A percentile compares a stretch with the other conserved stretches of the same genome.
Conservation (phyloP, 2,113 vertebrate genomes). For the Lagenorhynchus albirostris region DNA sequence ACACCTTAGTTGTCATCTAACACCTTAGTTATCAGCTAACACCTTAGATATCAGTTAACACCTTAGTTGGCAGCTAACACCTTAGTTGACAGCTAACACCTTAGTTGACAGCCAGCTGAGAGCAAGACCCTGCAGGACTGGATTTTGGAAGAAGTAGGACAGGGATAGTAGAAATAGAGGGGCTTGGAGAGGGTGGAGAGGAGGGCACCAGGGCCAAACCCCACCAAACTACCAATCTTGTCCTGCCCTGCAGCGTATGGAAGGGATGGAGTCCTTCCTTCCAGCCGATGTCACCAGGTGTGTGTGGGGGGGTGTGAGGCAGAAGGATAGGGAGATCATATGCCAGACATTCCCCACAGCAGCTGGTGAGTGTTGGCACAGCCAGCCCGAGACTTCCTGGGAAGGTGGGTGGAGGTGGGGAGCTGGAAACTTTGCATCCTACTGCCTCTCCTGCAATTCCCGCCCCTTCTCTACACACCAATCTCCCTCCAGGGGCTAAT, state of each 20-base stretch:
- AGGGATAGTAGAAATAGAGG: constrained; percentile 56
- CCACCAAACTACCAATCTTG: not conserved
- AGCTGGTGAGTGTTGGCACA: constrained; percentile 44
- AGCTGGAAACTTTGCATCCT: not conserved
- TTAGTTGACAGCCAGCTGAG: constrained; percentile 74
- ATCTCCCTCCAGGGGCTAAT: not conserved
- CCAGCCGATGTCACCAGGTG: constrained; percentile 34
- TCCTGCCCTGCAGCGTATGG: not conserved
- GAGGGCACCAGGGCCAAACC: not conserved
- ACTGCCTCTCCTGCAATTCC: not conserved
- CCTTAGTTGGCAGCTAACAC: constrained; percentile 74
- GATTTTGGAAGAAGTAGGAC: constrained; percentile 59
- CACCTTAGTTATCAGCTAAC: constrained; percentile 76
- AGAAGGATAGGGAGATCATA: constrained; percentile 28
- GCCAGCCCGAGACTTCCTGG: not conserved
- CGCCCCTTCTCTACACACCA: not conserved
- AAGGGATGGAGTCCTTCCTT: not conserved
- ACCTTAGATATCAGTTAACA: constrained; percentile 76
- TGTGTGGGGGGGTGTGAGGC: not conserved
- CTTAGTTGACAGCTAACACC: constrained; percentile 72
- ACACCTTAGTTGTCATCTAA: constrained; percentile 75
- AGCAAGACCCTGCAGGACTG: constrained; percentile 61
- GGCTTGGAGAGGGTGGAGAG: not conserved
- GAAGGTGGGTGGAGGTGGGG: not conserved
- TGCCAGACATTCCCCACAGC: not conserved